Evolutionary conservation across 2,888 invertebrate genomes (phyloP).

Genomic region (Cotesia congregata): DNA sequence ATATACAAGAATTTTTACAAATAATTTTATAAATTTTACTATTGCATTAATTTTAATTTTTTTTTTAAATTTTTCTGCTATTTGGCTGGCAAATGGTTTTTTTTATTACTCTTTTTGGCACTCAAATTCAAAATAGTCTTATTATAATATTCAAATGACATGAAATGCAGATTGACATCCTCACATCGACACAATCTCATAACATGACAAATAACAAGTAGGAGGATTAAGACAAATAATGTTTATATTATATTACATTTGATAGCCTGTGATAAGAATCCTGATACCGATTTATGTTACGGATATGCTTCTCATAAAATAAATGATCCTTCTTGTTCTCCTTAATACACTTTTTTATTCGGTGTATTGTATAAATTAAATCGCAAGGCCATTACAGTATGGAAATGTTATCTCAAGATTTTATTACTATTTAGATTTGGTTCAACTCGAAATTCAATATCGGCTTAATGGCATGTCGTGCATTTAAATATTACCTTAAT

Average conservation of each 20-base stretch:
- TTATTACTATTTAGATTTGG: slow-evolving; percentile 8
- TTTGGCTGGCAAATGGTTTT: no score
- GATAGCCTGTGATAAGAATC: neutral
- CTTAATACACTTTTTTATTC: no score
- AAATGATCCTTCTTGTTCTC: neutral
- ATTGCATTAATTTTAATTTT: no score
- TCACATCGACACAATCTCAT: slow-evolving; percentile 5
- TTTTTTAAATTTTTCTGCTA: no score
- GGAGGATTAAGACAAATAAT: slow-evolving; percentile 6
- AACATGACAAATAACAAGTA: no score
- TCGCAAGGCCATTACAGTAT: neutral
- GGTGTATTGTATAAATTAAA: neutral
- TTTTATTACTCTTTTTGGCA: no score
- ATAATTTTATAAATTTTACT: no score
- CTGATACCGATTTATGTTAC: neutral
- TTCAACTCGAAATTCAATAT: neutral
- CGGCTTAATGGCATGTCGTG: slow-evolving; percentile 6
- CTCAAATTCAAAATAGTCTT: neutral
- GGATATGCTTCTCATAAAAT: neutral
- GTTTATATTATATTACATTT: no score
- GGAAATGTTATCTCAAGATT: slow-evolving; percentile 7
- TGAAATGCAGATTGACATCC: neutral
- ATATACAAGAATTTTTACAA: no score
- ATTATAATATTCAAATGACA: neutral
- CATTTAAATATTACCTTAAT: neutral